Evolutionary conservation across 37 sponge, comb jelly and placozoan species (phyloP).

Genomic region (Oscarella lobularis): DNA sequence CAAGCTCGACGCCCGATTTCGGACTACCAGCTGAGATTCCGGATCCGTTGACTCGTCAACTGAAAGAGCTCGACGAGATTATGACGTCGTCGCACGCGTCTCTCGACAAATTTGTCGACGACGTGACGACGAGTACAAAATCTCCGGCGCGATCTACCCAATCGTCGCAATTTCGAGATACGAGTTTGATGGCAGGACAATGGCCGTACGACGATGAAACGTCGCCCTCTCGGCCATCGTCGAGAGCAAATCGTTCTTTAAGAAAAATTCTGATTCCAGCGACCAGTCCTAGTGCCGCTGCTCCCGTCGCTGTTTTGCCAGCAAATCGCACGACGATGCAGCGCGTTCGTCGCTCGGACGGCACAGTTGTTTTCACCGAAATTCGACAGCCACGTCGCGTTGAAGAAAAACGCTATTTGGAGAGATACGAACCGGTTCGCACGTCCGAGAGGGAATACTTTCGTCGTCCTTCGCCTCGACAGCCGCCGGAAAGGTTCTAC

Average conservation of each 20-base stretch:
- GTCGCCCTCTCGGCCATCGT: not conserved
- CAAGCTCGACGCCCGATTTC: too few relatives aligned
- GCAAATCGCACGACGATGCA: not conserved
- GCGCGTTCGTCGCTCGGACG: not conserved
- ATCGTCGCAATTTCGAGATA: too few relatives aligned
- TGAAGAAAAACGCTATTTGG: not conserved
- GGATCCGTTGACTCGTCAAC: not conserved
- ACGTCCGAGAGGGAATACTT: too few relatives aligned
- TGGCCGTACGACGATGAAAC: not conserved
- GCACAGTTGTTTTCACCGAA: not conserved
- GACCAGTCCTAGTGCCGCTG: too few relatives aligned
- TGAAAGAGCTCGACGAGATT: not conserved
- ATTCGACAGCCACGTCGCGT: not conserved
- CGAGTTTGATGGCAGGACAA: not conserved
- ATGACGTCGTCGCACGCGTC: not conserved
- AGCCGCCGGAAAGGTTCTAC: too few relatives aligned
- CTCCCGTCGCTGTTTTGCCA: too few relatives aligned
- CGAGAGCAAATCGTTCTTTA: not conserved
- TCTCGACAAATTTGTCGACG: not conserved
- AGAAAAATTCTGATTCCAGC: not conserved
- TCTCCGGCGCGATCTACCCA: too few relatives aligned
- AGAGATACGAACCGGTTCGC: too few relatives aligned
- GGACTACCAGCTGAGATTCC: too few relatives aligned
- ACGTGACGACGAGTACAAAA: too few relatives aligned
- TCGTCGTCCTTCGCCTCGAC: too few relatives aligned